Evolutionary conservation across 2,113 vertebrate genomes (phyloP).

Genomic region (Ascaphus truei): DNA sequence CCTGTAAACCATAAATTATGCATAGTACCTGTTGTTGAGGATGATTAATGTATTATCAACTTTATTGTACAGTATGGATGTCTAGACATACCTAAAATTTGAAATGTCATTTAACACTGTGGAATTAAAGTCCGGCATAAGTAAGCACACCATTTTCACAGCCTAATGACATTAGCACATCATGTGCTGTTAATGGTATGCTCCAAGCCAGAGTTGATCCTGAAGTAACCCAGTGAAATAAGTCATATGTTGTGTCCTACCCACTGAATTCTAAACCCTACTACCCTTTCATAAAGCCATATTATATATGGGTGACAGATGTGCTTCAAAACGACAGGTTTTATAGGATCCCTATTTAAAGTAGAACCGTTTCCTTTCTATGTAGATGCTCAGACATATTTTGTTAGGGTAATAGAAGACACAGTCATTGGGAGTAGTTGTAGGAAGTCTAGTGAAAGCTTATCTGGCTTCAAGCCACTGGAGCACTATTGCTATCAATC

Average conservation of each 20-base stretch:
- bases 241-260: neutral
- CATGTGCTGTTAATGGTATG: neutral
- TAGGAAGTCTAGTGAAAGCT: slow-evolving; percentile 2
- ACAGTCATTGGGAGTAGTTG: neutral
- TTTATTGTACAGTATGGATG: slow-evolving; percentile 61
- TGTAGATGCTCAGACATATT: neutral
- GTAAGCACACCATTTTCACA: neutral
- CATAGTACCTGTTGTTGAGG: slow-evolving; percentile 84
- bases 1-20: slow-evolving; percentile 83
- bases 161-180: neutral
- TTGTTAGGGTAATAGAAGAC: neutral
- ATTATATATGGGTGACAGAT: neutral
- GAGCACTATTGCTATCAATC: slow-evolving; percentile 15
- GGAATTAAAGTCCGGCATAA: slow-evolving; percentile 42
- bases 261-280: neutral
- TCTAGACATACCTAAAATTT: slow-evolving; percentile 63
- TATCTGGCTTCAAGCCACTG: neutral
- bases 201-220: neutral
- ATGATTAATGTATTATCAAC: slow-evolving; percentile 81
- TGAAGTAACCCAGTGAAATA: neutral
- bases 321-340: neutral
- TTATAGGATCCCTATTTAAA: neutral
- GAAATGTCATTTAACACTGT: slow-evolving; percentile 59
- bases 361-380: neutral
- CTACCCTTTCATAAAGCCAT: neutral